Percentiles rank a stretch among this genome's conserved stretches.
Evolutionary conservation across 2,888 invertebrate species (phyloP).

Genomic region (Anoncus sp.): DNA sequence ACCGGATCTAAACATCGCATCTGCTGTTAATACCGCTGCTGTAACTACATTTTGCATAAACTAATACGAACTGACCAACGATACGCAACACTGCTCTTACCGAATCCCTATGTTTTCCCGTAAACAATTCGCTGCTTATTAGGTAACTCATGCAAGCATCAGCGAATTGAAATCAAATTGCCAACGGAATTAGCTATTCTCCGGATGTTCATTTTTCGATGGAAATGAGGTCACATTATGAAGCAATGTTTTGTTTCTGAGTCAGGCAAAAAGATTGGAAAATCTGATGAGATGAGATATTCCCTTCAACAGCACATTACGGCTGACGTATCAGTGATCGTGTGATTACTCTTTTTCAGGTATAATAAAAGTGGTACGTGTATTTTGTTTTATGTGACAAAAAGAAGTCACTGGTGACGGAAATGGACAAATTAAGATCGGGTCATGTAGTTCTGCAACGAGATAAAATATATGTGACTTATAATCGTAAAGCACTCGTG

Average conservation of each 20-base stretch:
- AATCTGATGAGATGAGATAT: no score
- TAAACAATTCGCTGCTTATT: slow-evolving; percentile 34
- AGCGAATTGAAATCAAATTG: slow-evolving; percentile 30
- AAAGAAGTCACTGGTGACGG: slow-evolving; percentile 17
- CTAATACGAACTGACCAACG: slow-evolving; percentile 49
- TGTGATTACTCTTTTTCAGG: no score
- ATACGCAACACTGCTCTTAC: slow-evolving; percentile 47
- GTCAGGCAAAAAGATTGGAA: no score
- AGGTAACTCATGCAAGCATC: slow-evolving; percentile 39
- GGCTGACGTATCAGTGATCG: no score
- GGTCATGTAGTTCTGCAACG: neutral
- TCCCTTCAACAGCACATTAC: no score
- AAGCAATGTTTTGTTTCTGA: no score
- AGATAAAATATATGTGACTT: neutral
- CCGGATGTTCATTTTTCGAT: neutral
- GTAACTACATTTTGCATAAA: slow-evolving; percentile 49
- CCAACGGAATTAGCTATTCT: neutral
- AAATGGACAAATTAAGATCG: slow-evolving; percentile 35
- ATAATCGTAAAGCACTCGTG: neutral
- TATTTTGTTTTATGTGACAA: neutral
- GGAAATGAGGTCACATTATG: no score
- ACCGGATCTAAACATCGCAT: slow-evolving; percentile 52
- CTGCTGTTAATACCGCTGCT: slow-evolving; percentile 43
- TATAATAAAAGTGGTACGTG: neutral
- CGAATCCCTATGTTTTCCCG: slow-evolving; percentile 15